phyloP scores from a whole-genome alignment of 2,113 vertebrate genomes.

The Oreochromis spilurus region DNA sequence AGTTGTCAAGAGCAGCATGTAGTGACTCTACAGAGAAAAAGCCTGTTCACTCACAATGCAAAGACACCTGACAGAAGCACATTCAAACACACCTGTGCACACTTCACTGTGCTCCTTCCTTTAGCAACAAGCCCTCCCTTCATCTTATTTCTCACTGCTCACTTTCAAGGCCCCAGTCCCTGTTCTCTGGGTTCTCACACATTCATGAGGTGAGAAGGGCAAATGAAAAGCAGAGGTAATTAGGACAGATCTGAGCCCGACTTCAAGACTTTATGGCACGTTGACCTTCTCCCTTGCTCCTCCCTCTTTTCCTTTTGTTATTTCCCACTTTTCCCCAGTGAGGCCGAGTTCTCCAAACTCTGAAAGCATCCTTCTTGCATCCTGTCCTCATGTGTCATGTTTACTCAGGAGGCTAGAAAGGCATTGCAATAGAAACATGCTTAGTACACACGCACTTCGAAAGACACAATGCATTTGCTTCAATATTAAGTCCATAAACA shows the following conservation, averaged over 20 bases:
- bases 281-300: constrained; percentile 12
- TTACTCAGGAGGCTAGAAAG: constrained; percentile 14
- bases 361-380: constrained; percentile 37
- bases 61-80: background rate
- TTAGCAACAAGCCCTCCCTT: background rate
- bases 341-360: background rate
- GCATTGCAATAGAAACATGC: constrained; percentile 19
- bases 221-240: constrained; percentile 56
- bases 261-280: constrained; percentile 39
- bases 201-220: constrained; percentile 21
- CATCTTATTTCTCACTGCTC: background rate
- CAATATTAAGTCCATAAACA: constrained; percentile 50
- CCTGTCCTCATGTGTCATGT: constrained; percentile 41
- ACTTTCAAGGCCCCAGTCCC: background rate
- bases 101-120: constrained; percentile 16
- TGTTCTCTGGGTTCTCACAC: constrained; percentile 7
- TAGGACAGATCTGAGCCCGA: constrained; percentile 22
- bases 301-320: constrained; percentile 22
- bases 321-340: background rate
- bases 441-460: background rate
- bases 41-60: background rate
- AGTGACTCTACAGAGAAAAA: background rate
- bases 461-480: constrained; percentile 22
- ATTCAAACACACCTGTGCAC: constrained; percentile 29
- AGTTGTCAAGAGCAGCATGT: background rate